Base-by-base conservation (phyloP, 2,113 vertebrate species). In the Aegotheles bennettii region DNA sequence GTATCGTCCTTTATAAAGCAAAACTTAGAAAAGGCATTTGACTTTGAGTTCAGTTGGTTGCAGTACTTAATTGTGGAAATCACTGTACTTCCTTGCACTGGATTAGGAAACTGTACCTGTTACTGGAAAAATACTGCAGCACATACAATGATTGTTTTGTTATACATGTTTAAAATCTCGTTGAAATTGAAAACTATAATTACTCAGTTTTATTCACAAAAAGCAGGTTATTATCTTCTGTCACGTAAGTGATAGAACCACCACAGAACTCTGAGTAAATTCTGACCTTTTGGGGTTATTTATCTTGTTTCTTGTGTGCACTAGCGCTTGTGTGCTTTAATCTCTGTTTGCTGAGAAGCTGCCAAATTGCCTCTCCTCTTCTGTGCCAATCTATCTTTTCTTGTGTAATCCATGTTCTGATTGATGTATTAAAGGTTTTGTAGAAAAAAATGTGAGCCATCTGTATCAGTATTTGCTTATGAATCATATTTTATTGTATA, bases 291-390 rank as follows among this genome's bases (percentile, higher is more conserved):
- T 85, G 76, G 51, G 71, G 38, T 76, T 95, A 87, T 87, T 92
- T 93, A 57, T 93, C 69, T 87, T 91, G 45, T 43, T 76, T 89
- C 57, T 90, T 73, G 59, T 90, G 43, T 89, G 60, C 65, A 40
- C 16, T 88, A 57, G 74, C 92, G 95, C 59, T 97, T 97, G 76
- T 80, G 86, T 59, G 45, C 93, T 95, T 82, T 96, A 94, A 97
- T 96, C 92, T 96, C 73, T 84, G 53, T 87, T 97, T 96, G 81
- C 80, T 97, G 89, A 90, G 71, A 96, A 84, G 67, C 68, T 96
- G 95, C 92, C 94, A 97, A 96, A 96, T 92, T 95, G 84, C 90
- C 88, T 93, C 54, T 93, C 89, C 67, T 93, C 87, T 82, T 76
- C 65, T 63, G 79, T 93, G 69, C 77, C 81, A 93, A 57, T 60